These are phyloP conservation scores for Drosophila triauraria DNA, from an alignment of 1,140 invertebrate species.

Conservation along the genomic window DNA sequence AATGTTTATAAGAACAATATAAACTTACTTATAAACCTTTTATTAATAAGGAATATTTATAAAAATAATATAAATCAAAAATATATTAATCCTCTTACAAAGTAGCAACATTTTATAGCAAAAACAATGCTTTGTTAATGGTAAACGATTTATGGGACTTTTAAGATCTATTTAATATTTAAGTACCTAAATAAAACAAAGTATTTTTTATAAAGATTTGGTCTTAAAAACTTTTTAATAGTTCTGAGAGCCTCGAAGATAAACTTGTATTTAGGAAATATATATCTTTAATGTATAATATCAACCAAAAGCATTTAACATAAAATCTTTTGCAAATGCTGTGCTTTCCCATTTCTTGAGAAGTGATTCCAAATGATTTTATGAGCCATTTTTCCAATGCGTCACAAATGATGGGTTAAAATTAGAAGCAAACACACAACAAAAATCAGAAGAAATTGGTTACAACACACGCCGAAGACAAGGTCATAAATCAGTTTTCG, in stretches of 20 bases:
- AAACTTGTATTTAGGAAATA: not conserved
- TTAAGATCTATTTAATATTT: not conserved
- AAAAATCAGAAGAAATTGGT: conserved; percentile 50
- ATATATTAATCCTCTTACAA: not conserved
- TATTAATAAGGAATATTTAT: not conserved
- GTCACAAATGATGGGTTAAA: conserved; percentile 30
- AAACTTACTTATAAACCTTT: not conserved
- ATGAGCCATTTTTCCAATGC: conserved; percentile 19
- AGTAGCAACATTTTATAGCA: not conserved
- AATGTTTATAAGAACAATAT: not conserved
- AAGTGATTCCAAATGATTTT: conserved; percentile 21
- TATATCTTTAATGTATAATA: not conserved
- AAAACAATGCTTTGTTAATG: not conserved
- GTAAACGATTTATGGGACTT: not conserved
- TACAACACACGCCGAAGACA: conserved; percentile 58
- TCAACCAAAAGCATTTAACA: not conserved
- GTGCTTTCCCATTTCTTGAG: not conserved
- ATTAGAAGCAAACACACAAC: conserved; percentile 25
- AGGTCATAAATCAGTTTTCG: conserved; percentile 62
- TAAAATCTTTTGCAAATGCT: conserved; percentile 3
- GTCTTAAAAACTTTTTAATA: not conserved
- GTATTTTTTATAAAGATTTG: not conserved
- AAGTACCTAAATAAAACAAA: not conserved
- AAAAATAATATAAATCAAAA: not conserved
- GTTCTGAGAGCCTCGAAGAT: not conserved